Conservation (phyloP, 2,797 vertebrate species). For the Scolopax rusticola region DNA sequence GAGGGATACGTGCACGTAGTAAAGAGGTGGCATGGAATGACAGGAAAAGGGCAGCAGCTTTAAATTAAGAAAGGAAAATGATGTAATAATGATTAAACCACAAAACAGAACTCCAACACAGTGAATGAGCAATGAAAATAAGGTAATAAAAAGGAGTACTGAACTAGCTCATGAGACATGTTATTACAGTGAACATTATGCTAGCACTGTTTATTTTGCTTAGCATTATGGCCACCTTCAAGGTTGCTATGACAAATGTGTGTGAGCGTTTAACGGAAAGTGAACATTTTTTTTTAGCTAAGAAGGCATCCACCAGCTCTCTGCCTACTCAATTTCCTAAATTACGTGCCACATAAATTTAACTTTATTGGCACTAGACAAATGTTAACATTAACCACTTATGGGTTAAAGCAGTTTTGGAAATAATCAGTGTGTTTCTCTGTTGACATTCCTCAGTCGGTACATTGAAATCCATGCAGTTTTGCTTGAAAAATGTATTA, state of each 20-base stretch:
- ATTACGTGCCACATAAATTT: slow-evolving; percentile 57
- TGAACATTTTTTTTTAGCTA: slow-evolving; percentile 31
- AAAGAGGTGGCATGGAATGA: slow-evolving; percentile 35
- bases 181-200: slow-evolving; percentile 64
- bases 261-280: slow-evolving; percentile 45
- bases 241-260: slow-evolving; percentile 64
- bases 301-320: slow-evolving; percentile 48
- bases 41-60: slow-evolving; percentile 58
- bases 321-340: slow-evolving; percentile 66
- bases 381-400: slow-evolving; percentile 52
- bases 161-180: slow-evolving; percentile 65
- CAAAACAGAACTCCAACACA: slow-evolving; percentile 56
- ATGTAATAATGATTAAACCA: slow-evolving; percentile 60
- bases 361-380: slow-evolving; percentile 44
- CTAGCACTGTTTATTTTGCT: slow-evolving; percentile 61
- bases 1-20: slow-evolving; percentile 1
- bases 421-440: slow-evolving; percentile 5
- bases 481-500: not conserved
- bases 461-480: not conserved
- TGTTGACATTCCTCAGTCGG: not conserved
- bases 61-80: slow-evolving; percentile 66
- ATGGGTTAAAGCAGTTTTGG: not conserved
- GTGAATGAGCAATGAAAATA: slow-evolving; percentile 60
- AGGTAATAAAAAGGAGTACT: slow-evolving; percentile 61
- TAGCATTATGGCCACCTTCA: slow-evolving; percentile 63